Percentiles rank a stretch among this genome's conserved stretches.
These are phyloP conservation scores for Salmo trutta DNA, from an alignment of 2,797 vertebrate genomes.

Conservation along the genomic window DNA sequence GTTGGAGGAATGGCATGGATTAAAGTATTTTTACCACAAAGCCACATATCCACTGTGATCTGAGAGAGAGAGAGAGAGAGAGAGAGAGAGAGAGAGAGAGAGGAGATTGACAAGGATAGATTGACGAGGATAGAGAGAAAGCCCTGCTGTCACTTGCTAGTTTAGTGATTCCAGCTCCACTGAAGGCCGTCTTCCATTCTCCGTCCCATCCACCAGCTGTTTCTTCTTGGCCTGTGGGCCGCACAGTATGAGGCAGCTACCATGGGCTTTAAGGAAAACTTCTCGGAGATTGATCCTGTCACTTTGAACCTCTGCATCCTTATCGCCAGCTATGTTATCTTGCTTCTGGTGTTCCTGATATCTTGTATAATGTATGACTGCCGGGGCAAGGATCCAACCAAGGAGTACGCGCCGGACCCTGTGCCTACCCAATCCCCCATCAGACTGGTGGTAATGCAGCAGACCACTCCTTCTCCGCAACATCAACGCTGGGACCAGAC, in stretches of 20 bases:
- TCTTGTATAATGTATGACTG: conserved; percentile 98
- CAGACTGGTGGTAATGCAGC: conserved; percentile 89
- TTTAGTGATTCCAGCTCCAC: conserved; percentile 14
- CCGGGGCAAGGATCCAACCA: conserved; percentile 92
- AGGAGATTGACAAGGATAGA: background rate
- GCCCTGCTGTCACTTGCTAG: conserved; percentile 46
- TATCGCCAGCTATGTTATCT: conserved; percentile 93
- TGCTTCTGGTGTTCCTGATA: conserved; percentile 96
- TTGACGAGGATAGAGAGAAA: conserved; percentile 12
- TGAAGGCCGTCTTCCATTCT: background rate
- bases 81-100: conserved; percentile 18
- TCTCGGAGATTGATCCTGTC: conserved; percentile 95
- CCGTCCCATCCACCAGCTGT: conserved; percentile 23
- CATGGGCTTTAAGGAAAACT: conserved; percentile 83
- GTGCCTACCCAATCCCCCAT: conserved; percentile 83
- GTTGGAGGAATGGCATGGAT: conserved; percentile 80
- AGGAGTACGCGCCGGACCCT: conserved; percentile 87
- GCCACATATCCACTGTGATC: conserved; percentile 68
- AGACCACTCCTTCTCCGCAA: conserved; percentile 54
- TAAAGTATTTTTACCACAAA: conserved; percentile 90
- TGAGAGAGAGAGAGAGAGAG: conserved; percentile 46
- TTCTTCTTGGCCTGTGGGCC: conserved; percentile 33
- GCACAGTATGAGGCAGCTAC: conserved; percentile 54
- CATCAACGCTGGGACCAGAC: conserved; percentile 65
- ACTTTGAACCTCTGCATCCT: conserved; percentile 97